Evolutionary conservation across 2,888 invertebrate species (phyloP).

Genomic region (Stenodera caucasica): DNA sequence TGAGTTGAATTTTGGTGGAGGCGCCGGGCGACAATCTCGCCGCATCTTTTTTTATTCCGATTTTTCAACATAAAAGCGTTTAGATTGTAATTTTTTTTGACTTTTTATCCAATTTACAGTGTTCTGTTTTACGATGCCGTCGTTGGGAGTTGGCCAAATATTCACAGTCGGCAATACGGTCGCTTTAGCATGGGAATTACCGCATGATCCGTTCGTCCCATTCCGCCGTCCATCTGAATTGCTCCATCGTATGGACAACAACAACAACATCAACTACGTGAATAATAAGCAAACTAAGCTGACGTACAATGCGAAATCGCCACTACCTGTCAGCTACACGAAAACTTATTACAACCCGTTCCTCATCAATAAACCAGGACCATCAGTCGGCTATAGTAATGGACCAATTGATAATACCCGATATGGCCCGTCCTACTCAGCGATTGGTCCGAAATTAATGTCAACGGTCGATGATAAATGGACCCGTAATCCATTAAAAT

Average conservation of each 20-base stretch:
- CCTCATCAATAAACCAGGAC: slow-evolving; percentile 29
- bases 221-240: slow-evolving; percentile 32
- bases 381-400: neutral
- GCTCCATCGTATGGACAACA: slow-evolving; percentile 31
- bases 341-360: slow-evolving; percentile 37
- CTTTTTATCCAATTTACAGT: slow-evolving; percentile 52
- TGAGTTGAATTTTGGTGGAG: slow-evolving; percentile 1
- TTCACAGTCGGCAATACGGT: slow-evolving; percentile 73
- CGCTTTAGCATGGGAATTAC: slow-evolving; percentile 76
- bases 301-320: slow-evolving; percentile 30
- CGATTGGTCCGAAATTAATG: neutral
- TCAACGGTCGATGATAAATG: slow-evolving; percentile 4
- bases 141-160: slow-evolving; percentile 59
- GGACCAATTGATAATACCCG: neutral
- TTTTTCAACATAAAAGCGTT: neutral
- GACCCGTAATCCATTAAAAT: neutral
- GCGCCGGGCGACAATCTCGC: neutral
- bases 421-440: neutral
- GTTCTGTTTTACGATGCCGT: slow-evolving; percentile 65
- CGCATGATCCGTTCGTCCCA: slow-evolving; percentile 60
- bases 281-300: slow-evolving; percentile 16
- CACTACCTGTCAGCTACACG: slow-evolving; percentile 30
- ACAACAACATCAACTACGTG: neutral
- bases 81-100: neutral
- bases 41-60: neutral